phyloP scores from a whole-genome alignment of 2,113 vertebrate species.

The Nipponia nippon region DNA sequence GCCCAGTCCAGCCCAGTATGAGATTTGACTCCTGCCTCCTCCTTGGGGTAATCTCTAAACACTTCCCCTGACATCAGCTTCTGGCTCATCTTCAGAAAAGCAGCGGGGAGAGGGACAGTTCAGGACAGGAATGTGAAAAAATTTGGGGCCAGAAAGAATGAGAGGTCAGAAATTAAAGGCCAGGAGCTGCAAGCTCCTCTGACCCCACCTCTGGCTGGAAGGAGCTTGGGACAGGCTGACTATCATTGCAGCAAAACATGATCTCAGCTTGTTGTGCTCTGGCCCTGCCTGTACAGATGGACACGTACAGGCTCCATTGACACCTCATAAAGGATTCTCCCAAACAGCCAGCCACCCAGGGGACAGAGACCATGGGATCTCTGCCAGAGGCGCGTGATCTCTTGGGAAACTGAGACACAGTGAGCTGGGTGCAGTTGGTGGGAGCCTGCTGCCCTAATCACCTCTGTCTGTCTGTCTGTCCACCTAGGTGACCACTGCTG shows the following conservation, averaged over 20 bases:
- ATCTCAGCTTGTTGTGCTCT: background rate
- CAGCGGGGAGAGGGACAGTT: background rate
- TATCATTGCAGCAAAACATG: background rate
- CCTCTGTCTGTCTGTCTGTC: background rate
- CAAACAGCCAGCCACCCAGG: background rate
- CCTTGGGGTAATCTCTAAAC: background rate
- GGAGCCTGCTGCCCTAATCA: background rate
- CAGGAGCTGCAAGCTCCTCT: background rate
- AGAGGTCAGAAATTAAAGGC: constrained; percentile 6
- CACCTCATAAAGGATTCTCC: background rate
- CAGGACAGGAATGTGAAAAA: background rate
- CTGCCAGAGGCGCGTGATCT: rapidly evolving
- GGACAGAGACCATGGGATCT: background rate
- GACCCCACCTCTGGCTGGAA: background rate
- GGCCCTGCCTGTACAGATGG: background rate
- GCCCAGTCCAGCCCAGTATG: background rate
- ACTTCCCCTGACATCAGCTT: background rate
- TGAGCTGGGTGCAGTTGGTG: rapidly evolving
- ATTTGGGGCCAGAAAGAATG: background rate
- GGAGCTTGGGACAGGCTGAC: background rate
- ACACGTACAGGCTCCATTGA: background rate
- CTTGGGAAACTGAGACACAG: background rate
- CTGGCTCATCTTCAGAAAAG: background rate
- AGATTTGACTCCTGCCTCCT: background rate
- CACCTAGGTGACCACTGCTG: background rate